These are phyloP conservation scores for Melanophora roralis DNA, from an alignment of 2,888 invertebrate species.

Conservation along the genomic window DNA sequence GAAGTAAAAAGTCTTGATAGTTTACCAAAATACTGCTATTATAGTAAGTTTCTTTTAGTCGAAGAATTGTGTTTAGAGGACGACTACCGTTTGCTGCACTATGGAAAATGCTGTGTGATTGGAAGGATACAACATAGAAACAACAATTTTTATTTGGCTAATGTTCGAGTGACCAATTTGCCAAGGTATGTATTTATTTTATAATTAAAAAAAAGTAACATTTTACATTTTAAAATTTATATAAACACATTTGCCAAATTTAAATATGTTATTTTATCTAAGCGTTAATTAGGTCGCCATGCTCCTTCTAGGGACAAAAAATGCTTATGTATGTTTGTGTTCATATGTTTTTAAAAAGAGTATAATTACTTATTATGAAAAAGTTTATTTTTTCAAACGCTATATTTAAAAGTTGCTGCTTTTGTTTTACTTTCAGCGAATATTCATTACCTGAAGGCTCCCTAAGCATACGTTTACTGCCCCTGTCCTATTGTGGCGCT, in stretches of 20 bases:
- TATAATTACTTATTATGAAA: no score
- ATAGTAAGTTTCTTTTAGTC: conserved; percentile 69
- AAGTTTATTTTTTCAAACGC: no score
- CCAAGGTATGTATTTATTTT: conserved; percentile 67
- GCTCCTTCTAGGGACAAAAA: no score
- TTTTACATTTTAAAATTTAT: background rate
- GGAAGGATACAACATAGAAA: conserved; percentile 67
- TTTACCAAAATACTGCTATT: conserved; percentile 67
- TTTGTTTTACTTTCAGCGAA: conserved; percentile 63
- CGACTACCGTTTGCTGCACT: conserved; percentile 68
- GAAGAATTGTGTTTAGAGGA: conserved; percentile 70
- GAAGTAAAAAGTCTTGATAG: conserved; percentile 21
- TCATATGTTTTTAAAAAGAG: no score
- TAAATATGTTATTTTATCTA: no score
- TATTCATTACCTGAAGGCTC: conserved; percentile 69
- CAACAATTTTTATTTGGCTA: conserved; percentile 66
- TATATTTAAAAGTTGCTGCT: no score
- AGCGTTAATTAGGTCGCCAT: no score
- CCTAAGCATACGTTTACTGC: conserved; percentile 66
- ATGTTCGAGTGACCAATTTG: conserved; percentile 69
- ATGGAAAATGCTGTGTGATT: conserved; percentile 72
- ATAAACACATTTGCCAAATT: background rate
- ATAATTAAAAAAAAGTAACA: no score
- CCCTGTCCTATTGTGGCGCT: conserved; percentile 59
- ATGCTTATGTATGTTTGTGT: no score